phyloP scores from a whole-genome alignment of 1,140 invertebrate genomes.

The Camponotus pennsylvanicus region DNA sequence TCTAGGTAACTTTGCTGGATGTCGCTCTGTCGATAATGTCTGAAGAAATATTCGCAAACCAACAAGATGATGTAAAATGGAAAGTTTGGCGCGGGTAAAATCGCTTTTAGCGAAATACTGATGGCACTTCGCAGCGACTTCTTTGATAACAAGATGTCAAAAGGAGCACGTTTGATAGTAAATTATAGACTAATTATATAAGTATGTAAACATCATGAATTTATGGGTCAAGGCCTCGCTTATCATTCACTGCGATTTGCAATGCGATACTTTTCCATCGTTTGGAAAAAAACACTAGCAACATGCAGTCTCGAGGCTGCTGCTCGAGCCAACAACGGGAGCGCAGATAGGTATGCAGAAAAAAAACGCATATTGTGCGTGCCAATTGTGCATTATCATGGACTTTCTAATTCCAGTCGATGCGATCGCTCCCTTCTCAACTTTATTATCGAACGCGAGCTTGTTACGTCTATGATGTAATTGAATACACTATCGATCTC shows the following conservation, averaged over 20 bases:
- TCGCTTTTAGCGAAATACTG: constrained; percentile 43
- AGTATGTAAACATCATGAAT: constrained; percentile 42
- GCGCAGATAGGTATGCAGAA: not conserved
- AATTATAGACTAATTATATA: constrained; percentile 38
- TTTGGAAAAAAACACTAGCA: not conserved
- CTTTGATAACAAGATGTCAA: constrained; percentile 52
- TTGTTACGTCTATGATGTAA: constrained; percentile 1
- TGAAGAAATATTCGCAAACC: constrained; percentile 10
- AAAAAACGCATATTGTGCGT: not conserved
- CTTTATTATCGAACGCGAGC: constrained; percentile 6
- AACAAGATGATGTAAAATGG: not conserved
- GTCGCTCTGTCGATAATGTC: constrained; percentile 2
- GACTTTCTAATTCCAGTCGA: constrained; percentile 25
- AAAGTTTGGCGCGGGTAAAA: constrained; percentile 41
- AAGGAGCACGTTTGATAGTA: constrained; percentile 20
- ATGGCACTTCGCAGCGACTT: constrained; percentile 6
- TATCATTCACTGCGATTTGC: constrained; percentile 59
- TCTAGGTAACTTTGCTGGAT: not conserved
- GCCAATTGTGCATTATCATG: constrained; percentile 4
- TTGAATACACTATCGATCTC: not conserved
- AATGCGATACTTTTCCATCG: constrained; percentile 4
- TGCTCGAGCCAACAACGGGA: not conserved
- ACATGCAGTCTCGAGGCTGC: not conserved
- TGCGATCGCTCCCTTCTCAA: not conserved
- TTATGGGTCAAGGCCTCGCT: constrained; percentile 73